phyloP scores from a whole-genome alignment of 2,888 invertebrate species.

The Hirtodrosophila alboralis region DNA sequence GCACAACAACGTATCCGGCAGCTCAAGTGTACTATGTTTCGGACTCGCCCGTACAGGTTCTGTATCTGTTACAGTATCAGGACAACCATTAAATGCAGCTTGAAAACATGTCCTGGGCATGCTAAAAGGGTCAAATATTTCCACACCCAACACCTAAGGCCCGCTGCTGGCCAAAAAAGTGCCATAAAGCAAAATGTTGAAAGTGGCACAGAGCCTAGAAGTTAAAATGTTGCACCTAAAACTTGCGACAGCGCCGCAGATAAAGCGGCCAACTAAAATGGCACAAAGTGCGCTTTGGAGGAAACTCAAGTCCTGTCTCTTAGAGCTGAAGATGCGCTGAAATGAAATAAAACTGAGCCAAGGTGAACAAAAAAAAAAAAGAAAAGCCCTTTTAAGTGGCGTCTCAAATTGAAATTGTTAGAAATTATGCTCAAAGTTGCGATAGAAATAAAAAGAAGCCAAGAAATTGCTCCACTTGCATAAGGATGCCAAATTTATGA shows the following conservation, averaged over 20 bases:
- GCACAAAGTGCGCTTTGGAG: conserved; percentile 37
- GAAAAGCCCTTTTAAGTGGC: conserved; percentile 23
- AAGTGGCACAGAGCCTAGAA: conserved; percentile 68
- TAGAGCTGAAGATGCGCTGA: conserved; percentile 27
- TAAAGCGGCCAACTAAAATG: conserved; percentile 52
- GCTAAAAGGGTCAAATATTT: conserved; percentile 55
- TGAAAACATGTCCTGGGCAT: conserved; percentile 45
- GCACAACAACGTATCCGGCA: conserved; percentile 17
- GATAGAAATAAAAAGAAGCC: conserved; percentile 15
- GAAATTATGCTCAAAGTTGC: conserved; percentile 53
- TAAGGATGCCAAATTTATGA: conserved; percentile 25
- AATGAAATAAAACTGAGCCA: conserved; percentile 44
- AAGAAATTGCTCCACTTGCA: conserved; percentile 10
- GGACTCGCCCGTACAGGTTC: background rate
- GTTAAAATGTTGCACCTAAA: conserved; percentile 47
- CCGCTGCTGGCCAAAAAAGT: conserved; percentile 10
- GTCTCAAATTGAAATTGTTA: conserved; percentile 45
- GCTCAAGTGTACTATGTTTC: conserved; percentile 2
- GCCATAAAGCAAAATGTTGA: conserved; percentile 68
- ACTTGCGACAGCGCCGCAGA: conserved; percentile 54
- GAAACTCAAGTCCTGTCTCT: conserved; percentile 23
- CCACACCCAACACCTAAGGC: background rate
- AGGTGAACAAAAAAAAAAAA: conserved; percentile 37
- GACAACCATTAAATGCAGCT: conserved; percentile 65
- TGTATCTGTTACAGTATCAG: conserved; percentile 51